Percentiles rank a stretch among this genome's conserved stretches.
phyloP scores from a whole-genome alignment of 2,797 vertebrate species.

The Danio jaintianensis region DNA sequence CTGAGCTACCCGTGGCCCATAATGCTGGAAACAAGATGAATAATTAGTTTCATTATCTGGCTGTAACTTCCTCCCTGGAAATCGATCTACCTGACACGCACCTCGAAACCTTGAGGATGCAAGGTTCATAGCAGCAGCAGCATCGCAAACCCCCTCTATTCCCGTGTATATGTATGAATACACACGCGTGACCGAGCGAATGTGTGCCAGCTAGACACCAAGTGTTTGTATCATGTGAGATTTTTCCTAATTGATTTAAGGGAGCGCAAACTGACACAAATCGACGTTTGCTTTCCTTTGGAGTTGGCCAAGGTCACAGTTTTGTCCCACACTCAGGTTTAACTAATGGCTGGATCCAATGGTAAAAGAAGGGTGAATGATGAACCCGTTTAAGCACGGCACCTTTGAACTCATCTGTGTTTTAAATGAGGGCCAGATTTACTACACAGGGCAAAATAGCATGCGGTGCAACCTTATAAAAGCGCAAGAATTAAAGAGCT shows the following conservation, averaged over 20 bases:
- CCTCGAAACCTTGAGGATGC: neutral
- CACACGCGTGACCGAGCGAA: neutral
- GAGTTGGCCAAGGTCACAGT: constrained; percentile 3
- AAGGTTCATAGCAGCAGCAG: constrained; percentile 31
- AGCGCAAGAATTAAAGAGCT: no score
- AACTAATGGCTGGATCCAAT: constrained; percentile 50
- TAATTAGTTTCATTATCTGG: constrained; percentile 21
- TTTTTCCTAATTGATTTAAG: constrained; percentile 9
- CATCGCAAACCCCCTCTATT: neutral
- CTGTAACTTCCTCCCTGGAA: constrained; percentile 46
- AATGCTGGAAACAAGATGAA: constrained; percentile 30
- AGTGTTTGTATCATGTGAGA: constrained; percentile 31
- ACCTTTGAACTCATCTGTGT: constrained; percentile 32
- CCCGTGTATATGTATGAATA: constrained; percentile 11
- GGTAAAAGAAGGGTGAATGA: constrained; percentile 30
- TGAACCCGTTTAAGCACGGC: constrained; percentile 18
- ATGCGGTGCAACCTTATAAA: no score
- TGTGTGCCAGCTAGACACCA: constrained; percentile 30
- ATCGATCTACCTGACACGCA: constrained; percentile 23
- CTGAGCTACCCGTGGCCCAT: neutral
- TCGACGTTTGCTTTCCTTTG: neutral
- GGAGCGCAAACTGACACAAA: constrained; percentile 12
- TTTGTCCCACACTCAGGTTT: constrained; percentile 33
- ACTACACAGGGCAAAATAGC: neutral
- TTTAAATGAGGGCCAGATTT: neutral